A percentile compares a stretch with the other conserved stretches of the same genome.
Evolutionary conservation across 2,888 invertebrate species (phyloP).

Genomic region (Limnephilus lunatus): DNA sequence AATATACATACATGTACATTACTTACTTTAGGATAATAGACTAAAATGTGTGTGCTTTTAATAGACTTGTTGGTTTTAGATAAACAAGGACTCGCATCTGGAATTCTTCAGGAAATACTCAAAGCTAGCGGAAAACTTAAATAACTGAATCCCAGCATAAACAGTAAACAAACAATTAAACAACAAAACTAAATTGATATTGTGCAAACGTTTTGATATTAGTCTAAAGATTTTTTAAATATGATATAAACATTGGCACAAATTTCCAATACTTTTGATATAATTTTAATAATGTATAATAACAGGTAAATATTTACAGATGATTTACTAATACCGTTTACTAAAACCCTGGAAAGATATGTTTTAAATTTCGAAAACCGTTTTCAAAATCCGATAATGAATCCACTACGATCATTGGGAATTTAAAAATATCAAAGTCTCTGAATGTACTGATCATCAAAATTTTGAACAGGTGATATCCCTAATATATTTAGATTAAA

Average conservation of each 20-base stretch:
- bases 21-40: conserved; percentile 48
- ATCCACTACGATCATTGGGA: conserved; percentile 61
- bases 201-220: conserved; percentile 50
- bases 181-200: conserved; percentile 47
- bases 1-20: conserved; percentile 57
- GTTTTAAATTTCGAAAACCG: conserved; percentile 67
- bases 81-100: background rate
- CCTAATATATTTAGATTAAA: conserved; percentile 61
- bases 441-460: conserved; percentile 58
- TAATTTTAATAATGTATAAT: conserved; percentile 64
- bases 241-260: conserved; percentile 66
- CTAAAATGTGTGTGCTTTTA: background rate
- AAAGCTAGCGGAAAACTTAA: background rate
- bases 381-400: conserved; percentile 65
- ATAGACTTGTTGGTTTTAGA: background rate
- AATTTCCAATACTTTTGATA: conserved; percentile 66
- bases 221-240: conserved; percentile 55
- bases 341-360: conserved; percentile 67
- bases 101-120: background rate
- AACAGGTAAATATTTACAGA: conserved; percentile 66
- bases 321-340: conserved; percentile 66
- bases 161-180: background rate
- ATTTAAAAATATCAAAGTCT: conserved; percentile 65
- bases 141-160: background rate
- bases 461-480: conserved; percentile 60